Base-by-base conservation (phyloP, 2,888 invertebrate species). In the Trichacis sp. region DNA sequence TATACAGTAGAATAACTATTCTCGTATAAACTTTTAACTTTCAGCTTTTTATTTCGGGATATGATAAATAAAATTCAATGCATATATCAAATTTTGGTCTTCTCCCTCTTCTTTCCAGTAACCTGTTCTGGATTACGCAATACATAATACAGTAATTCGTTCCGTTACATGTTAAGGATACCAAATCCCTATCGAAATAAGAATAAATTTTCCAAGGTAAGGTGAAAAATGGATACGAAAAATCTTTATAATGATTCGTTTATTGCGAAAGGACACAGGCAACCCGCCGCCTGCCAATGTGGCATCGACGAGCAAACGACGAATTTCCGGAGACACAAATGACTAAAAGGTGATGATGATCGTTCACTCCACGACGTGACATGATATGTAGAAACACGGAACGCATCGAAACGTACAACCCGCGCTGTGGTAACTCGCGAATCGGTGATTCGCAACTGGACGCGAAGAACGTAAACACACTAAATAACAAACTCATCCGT, bases 181-280 rank as follows among this genome's bases (percentile, higher is more conserved):
- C n/a, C n/a, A n/a, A n/a, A n/a, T n/a, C n/a, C n/a, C n/a, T n/a
- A n/a, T n/a, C n/a, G n/a, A n/a, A n/a, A 36, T 36, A 5, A 9
- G 36, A 36, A 36, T 36, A 36, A 12, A 29, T 29, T 29, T 36
- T 36, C 14, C 14, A 42, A 57, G 12, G 33, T 18, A 17, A 11
- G 47, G 20, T 9, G 30, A 20, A 29, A 30, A 49, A 43, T 45
- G 59, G 56, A 54, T 45, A 64, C 18, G 62, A 60, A 40, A 52
- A 53, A 64, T 65, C 69, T 79, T 78, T 73, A 73, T 81, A 80
- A 80, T 81, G 78, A 63, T 67, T 80, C 75, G 75, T 83, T 84
- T 83, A 84, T 84, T 84, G 84, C 83, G 84, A 83, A 76, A 83
- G 78, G 79, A 81, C 78, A 78, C 75, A 77, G 76, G 77, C 77